A percentile compares a stretch with the other conserved stretches of the same genome.
Evolutionary conservation across 1,140 invertebrate species (phyloP).

Genomic region (Pygmarrhopalites habei): DNA sequence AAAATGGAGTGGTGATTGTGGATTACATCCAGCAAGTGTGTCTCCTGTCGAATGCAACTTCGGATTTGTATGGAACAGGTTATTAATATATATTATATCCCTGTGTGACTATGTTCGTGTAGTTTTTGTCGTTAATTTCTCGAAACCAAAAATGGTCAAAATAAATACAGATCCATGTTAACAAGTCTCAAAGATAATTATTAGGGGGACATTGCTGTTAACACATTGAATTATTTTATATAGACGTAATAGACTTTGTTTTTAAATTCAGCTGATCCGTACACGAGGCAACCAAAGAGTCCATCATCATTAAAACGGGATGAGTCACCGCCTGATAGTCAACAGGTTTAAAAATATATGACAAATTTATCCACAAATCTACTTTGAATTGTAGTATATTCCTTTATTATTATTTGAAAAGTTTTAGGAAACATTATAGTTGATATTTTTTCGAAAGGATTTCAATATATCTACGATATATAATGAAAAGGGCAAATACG

Average conservation of each 20-base stretch:
- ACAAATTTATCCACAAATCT: not conserved
- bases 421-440: too few species aligned
- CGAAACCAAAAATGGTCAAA: too few species aligned
- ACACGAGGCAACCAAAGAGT: conserved; percentile 73
- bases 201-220: too few species aligned
- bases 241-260: too few species aligned
- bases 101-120: not conserved
- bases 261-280: conserved; percentile 79
- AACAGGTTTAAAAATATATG: conserved; percentile 4
- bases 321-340: conserved; percentile 52
- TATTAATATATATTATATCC: too few species aligned
- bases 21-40: conserved; percentile 87
- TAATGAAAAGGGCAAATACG: too few species aligned
- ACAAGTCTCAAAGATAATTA: too few species aligned
- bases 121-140: too few species aligned
- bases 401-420: too few species aligned
- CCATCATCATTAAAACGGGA: conserved; percentile 54
- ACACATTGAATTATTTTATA: too few species aligned
- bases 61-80: conserved; percentile 76
- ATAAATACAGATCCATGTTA: too few species aligned
- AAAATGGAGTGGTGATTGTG: conserved; percentile 85
- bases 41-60: conserved; percentile 72
- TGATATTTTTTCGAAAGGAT: not conserved
- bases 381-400: not conserved
- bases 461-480: too few species aligned